Base-by-base conservation (phyloP, 2,888 invertebrate genomes). In the Sesia bembeciformis region DNA sequence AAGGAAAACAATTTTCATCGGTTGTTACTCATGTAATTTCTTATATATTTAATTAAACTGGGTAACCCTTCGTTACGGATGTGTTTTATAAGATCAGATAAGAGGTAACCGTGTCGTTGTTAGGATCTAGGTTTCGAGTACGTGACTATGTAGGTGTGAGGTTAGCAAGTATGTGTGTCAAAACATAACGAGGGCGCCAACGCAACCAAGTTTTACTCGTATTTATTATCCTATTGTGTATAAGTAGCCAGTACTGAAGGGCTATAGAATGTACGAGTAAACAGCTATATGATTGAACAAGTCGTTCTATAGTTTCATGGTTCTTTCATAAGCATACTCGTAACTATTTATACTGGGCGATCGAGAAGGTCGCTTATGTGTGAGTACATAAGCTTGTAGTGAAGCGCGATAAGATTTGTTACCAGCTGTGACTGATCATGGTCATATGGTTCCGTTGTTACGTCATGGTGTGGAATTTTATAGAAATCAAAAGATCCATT, bases 91-190 rank as follows among this genome's bases (percentile, higher is more conserved):
- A 8, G 46, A 46, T 46, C 46, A 8, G 46, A 46, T 46, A 46
- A 46, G 77, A 74, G 70, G 66, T 50, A 83, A 84, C 82, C 78
- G 81, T 84, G 83, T 82, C 74, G 76, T 69, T 65, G 63, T 65
- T 72, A 72, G 71, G 79, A 85, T 83, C 78, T 84, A 79, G 86
- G 84, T 86, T 84, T 85, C 62, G 74, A 80, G 84, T 62, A 70
- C 84, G 52, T 46, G 54, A 56, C 52, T 56, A 58, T 53, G 56
- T 58, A 58, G 58, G 68, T 77, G 76, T 76, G 40, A 71, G 77
- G 70, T 74, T 39, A 38, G 23, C 46, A 46, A 46, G 46, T 46
- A 69, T 73, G 70, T 76, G 62, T 79, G 80, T 78, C 77, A 76
- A 70, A 77, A 74, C 70, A 64, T 67, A 82, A 77, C 72, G 73